Conservation (phyloP, 1,140 invertebrate genomes). For the Drosophila trapezifrons region DNA sequence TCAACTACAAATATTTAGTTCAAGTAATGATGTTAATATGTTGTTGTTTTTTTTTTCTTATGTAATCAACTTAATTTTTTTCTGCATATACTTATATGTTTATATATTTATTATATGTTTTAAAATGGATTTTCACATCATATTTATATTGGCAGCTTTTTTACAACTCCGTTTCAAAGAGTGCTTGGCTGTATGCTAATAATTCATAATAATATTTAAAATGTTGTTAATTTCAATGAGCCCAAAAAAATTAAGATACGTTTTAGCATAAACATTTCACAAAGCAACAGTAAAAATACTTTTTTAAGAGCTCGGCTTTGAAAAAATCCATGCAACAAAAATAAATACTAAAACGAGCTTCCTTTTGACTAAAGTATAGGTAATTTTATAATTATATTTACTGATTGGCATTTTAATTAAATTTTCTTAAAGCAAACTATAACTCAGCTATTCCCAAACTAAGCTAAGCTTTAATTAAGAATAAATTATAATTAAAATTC, state of each 20-base stretch:
- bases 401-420: too few species aligned
- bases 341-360: not conserved
- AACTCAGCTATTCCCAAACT: not conserved
- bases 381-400: too few species aligned
- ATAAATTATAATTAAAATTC: conserved; percentile 16
- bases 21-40: not conserved
- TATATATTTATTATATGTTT: not conserved
- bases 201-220: not conserved
- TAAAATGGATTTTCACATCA: not conserved
- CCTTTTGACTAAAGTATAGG: too few species aligned
- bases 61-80: too few species aligned
- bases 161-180: not conserved
- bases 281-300: not conserved
- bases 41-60: not conserved
- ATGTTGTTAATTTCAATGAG: too few species aligned
- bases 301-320: not conserved
- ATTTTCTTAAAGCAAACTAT: too few species aligned
- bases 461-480: not conserved
- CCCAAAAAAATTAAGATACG: too few species aligned
- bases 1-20: not conserved
- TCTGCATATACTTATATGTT: not conserved
- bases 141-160: not conserved
- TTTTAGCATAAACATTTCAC: not conserved
- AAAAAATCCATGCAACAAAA: not conserved
- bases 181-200: not conserved